These are phyloP conservation scores for Anolis apletophallus DNA, from an alignment of 2,797 vertebrate genomes.

Conservation along the genomic window DNA sequence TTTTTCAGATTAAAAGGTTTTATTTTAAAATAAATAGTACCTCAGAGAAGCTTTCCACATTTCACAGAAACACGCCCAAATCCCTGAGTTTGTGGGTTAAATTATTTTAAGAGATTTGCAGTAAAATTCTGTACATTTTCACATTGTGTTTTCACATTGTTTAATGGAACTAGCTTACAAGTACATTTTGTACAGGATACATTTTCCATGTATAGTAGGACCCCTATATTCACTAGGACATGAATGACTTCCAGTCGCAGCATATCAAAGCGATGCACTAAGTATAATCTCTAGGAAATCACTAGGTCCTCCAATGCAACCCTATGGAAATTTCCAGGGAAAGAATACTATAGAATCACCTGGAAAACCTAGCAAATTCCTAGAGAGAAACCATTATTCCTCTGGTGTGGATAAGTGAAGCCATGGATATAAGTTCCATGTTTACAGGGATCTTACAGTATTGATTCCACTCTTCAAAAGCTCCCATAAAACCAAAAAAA, in stretches of 20 bases:
- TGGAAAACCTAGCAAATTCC: too few relatives aligned
- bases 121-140: neutral
- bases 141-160: neutral
- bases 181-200: neutral
- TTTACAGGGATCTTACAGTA: too few relatives aligned
- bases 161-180: neutral
- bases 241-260: too few relatives aligned
- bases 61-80: neutral
- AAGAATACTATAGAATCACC: too few relatives aligned
- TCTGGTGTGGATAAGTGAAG: too few relatives aligned
- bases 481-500: neutral
- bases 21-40: constrained; percentile 5
- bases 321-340: too few relatives aligned
- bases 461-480: neutral
- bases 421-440: too few relatives aligned
- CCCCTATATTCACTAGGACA: too few relatives aligned
- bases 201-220: neutral
- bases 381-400: too few relatives aligned
- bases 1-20: constrained; percentile 12
- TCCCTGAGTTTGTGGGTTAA: constrained; percentile 27
- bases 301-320: too few relatives aligned
- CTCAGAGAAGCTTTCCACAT: neutral
- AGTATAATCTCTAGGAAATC: too few relatives aligned
- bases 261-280: too few relatives aligned
- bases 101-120: neutral